Evolutionary conservation across 2,797 vertebrate genomes (phyloP), one percentile per base, ranked within the genome.

Genomic region (Takifugu ocellatus): DNA sequence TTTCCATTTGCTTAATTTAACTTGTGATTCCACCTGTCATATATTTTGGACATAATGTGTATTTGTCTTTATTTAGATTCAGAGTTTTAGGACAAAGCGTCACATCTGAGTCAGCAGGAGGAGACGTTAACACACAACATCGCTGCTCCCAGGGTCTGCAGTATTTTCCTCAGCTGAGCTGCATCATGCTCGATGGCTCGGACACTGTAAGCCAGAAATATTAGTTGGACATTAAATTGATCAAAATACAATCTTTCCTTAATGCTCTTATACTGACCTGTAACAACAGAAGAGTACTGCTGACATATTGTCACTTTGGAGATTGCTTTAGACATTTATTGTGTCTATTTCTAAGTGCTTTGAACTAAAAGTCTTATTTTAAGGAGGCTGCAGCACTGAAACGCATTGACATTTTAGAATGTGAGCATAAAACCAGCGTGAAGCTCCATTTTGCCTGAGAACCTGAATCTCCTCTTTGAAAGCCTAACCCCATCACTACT

Each of bases 341-440:
- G 31, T 25, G 15, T 58, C 27, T 54, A 24, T 57, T 25, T 7
- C 2, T 14, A 49, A 14, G 36, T 11, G 16, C 7, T 7, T 50
- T 36, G 10, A 39, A 39, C 12, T 14, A 39, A 39, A 39, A 39
- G 36, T 39, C 36, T 14, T 39, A 39, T 39, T 39, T 14, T 39
- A 3, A 14, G 3, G 10, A 39, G 36, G 12, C 36, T 39, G 36
- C 36, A 39, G 8, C 36, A 14, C 36, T 33, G 31, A 33, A 33
- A 33, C 31, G 10, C 31, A 7, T 10, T 11, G 36, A 14, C 36
- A 39, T 39, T 39, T 25, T 6, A 43, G 25, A 49, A 58, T 16
- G 51, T 61, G 25, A 61, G 54, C 47, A 62, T 43, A 33, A 66
- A 59, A 24, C 46, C 9, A 46, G 21, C n/a, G 5, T 43, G 39